Evolutionary conservation across 1,140 invertebrate species (phyloP).

Genomic region (Caenorhabditis brenneri): DNA sequence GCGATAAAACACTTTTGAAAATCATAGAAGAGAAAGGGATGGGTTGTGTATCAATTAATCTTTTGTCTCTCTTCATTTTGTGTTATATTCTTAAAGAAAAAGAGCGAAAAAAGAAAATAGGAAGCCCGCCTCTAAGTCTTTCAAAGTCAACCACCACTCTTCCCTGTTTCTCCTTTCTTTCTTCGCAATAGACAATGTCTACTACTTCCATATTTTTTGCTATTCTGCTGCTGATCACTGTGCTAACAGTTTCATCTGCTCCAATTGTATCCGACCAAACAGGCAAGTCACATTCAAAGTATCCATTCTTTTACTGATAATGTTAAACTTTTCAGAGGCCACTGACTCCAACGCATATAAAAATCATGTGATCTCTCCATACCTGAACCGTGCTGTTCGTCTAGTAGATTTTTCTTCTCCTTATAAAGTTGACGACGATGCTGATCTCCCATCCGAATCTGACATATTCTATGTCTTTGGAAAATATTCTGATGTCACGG

Average conservation of each 20-base stretch:
- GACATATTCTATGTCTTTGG: neutral
- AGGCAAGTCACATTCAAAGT: neutral
- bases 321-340: neutral
- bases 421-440: neutral
- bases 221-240: neutral
- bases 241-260: neutral
- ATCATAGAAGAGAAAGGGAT: neutral
- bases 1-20: neutral
- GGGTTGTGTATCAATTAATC: slow-evolving; percentile 11
- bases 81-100: neutral
- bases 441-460: neutral
- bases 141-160: neutral
- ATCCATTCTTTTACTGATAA: neutral
- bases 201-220: neutral
- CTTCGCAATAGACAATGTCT: neutral
- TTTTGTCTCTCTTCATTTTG: neutral
- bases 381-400: neutral
- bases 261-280: neutral
- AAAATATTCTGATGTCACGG: neutral
- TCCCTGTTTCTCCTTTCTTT: neutral
- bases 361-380: neutral
- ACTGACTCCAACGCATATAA: too few relatives aligned
- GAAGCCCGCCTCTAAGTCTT: neutral
- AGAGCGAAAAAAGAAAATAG: neutral
- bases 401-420: neutral